Conservation (phyloP, 2,113 vertebrate genomes). For the Aegithalos caudatus region DNA sequence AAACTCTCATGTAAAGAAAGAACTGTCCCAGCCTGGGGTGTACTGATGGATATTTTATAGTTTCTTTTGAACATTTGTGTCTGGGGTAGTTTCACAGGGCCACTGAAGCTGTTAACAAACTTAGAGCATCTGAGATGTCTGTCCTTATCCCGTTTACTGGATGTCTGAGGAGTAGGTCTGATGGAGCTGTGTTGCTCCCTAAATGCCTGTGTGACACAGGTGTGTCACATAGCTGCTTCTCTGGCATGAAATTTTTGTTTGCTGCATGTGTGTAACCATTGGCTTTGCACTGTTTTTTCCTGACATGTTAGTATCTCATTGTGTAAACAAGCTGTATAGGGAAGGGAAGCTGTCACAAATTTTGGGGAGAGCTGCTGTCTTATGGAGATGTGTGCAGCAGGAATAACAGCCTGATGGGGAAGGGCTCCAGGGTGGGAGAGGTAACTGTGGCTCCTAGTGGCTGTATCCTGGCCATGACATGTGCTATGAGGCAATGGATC, state of each 20-base stretch:
- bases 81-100: not conserved
- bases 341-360: not conserved
- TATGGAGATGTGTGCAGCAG: rapidly evolving
- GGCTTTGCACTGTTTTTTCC: not conserved
- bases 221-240: not conserved
- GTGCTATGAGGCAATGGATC: not conserved
- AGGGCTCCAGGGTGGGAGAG: not conserved
- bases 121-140: not conserved
- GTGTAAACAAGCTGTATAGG: not conserved
- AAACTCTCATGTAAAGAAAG: not conserved
- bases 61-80: not conserved
- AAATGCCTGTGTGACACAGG: not conserved
- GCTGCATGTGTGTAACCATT: not conserved
- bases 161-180: not conserved
- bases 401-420: not conserved
- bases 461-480: not conserved
- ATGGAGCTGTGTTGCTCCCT: not conserved
- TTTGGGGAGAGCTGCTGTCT: not conserved
- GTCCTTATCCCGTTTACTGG: not conserved
- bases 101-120: not conserved
- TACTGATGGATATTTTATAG: not conserved
- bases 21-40: not conserved
- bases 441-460: not conserved
- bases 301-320: not conserved
- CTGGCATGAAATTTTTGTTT: not conserved